phyloP scores from a whole-genome alignment of 2,888 invertebrate species.

The Napeogenes sylphis region DNA sequence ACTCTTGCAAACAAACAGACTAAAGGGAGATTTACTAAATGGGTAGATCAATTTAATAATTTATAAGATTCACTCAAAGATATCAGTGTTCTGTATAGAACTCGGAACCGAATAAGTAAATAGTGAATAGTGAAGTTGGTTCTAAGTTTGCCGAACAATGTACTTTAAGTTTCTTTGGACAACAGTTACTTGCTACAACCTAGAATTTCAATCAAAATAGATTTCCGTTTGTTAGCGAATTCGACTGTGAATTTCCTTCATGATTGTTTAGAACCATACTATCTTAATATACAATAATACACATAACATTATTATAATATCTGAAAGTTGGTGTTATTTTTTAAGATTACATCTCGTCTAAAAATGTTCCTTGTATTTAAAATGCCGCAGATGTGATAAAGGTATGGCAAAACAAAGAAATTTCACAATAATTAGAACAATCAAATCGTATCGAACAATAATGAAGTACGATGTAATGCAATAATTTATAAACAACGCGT shows the following conservation, averaged over 20 bases:
- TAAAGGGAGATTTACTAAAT: not conserved
- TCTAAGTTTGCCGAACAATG: constrained; percentile 23
- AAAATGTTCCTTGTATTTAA: constrained; percentile 3
- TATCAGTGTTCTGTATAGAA: constrained; percentile 3
- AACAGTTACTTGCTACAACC: constrained; percentile 27
- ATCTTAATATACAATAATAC: too few relatives aligned
- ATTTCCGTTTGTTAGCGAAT: constrained; percentile 26
- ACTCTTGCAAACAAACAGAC: not conserved
- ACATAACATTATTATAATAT: too few relatives aligned
- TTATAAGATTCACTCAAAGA: not conserved
- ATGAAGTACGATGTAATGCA: constrained; percentile 57
- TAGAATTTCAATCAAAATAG: constrained; percentile 32
- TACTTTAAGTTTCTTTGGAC: constrained; percentile 25
- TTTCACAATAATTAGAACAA: constrained; percentile 62
- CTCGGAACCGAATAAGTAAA: constrained; percentile 16
- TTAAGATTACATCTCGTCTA: too few relatives aligned
- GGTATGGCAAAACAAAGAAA: constrained; percentile 43
- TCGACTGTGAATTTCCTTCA: constrained; percentile 25
- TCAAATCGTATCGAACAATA: constrained; percentile 49
- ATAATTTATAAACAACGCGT: constrained; percentile 66
- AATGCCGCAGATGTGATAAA: constrained; percentile 38
- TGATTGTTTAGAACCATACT: constrained; percentile 29
- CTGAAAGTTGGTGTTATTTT: too few relatives aligned
- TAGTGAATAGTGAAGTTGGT: constrained; percentile 33
- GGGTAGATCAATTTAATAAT: not conserved